Base-by-base conservation (phyloP, 2,888 invertebrate genomes). In the Elmis aenea region DNA sequence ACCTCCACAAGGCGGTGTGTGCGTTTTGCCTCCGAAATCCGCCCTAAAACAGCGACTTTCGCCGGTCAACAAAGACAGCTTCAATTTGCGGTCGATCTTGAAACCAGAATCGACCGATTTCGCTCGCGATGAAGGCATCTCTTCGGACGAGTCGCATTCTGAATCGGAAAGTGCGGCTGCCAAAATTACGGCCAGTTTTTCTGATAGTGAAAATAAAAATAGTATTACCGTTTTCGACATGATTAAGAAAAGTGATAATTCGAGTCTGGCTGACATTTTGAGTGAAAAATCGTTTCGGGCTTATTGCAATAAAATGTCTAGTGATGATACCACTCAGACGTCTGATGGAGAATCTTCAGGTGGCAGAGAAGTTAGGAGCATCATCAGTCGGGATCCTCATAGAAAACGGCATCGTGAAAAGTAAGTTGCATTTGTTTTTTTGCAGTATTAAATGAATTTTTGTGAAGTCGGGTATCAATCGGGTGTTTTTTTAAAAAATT, bases 281-380 rank as follows among this genome's bases (percentile, higher is more conserved):
- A n/a, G n/a, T n/a, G n/a, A n/a, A n/a, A n/a, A n/a, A 14, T n/a
- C n/a, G n/a, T n/a, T n/a, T n/a, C n/a, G n/a, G n/a, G n/a, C n/a
- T n/a, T n/a, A n/a, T n/a, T n/a, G n/a, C 15, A 26, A 26, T 29
- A 35, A 31, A 24, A 21, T 9, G 16, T 40, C 36, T 26, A 46
- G 40, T 26, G 50, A 48, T 27, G 44, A 50, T 25, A 46, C 27
- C 2, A 40, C 43, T 33, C 45, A 40, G 23, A 59, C 61, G 11
- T 68, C 68, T 5, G 79, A 79, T 54, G 78, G 77, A 1, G 80
- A 80, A 52, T 80, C 79, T 46, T 79, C 78, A 30, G 79, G 79
- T 13, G 77, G 78, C 1, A 67, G 78, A 1, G 81, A 81, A 60
- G 75, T 81, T 46, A 70, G 75, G 2, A 76, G 72, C 32, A 80